Evolutionary conservation across 2,888 invertebrate genomes (phyloP).

Genomic region (Ellobium chinense): DNA sequence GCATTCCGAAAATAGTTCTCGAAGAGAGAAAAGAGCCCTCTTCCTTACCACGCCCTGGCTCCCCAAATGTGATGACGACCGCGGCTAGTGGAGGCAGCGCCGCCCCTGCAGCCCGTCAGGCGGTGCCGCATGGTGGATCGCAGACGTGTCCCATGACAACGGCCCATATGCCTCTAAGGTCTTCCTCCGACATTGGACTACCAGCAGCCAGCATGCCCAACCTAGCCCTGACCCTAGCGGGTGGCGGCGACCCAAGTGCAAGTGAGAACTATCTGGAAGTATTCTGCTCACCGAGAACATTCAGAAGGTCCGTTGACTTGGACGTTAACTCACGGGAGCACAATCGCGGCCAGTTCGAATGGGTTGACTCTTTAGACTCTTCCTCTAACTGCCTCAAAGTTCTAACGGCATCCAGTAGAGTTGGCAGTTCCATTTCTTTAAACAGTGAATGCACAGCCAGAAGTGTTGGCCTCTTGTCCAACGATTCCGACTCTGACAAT

Average conservation of each 20-base stretch:
- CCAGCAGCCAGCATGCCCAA: conserved; percentile 58
- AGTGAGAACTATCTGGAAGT: conserved; percentile 57
- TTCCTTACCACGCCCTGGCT: not conserved
- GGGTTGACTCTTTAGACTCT: conserved; percentile 45
- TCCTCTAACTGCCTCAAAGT: conserved; percentile 52
- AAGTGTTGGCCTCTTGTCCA: conserved; percentile 71
- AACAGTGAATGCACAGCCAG: conserved; percentile 71
- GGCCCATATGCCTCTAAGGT: conserved; percentile 11
- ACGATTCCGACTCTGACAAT: conserved; percentile 59
- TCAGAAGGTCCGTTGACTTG: conserved; percentile 60
- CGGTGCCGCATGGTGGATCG: not conserved
- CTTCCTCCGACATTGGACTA: conserved; percentile 54
- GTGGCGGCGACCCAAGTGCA: conserved; percentile 19
- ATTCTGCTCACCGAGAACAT: conserved; percentile 70
- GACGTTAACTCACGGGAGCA: conserved; percentile 48
- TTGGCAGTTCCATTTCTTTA: conserved; percentile 66
- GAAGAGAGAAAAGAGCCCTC: conserved; percentile 40
- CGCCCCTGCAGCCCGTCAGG: not conserved
- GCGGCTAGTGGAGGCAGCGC: not conserved
- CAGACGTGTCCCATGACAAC: not conserved
- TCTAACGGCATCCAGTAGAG: conserved; percentile 56
- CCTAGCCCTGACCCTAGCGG: conserved; percentile 37
- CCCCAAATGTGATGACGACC: not conserved
- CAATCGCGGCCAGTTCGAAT: conserved; percentile 48
- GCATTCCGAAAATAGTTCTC: conserved; percentile 52